A percentile compares a stretch with the other conserved stretches of the same genome.
These are phyloP conservation scores for Psittacula echo DNA, from an alignment of 2,797 vertebrate species.

Conservation along the genomic window DNA sequence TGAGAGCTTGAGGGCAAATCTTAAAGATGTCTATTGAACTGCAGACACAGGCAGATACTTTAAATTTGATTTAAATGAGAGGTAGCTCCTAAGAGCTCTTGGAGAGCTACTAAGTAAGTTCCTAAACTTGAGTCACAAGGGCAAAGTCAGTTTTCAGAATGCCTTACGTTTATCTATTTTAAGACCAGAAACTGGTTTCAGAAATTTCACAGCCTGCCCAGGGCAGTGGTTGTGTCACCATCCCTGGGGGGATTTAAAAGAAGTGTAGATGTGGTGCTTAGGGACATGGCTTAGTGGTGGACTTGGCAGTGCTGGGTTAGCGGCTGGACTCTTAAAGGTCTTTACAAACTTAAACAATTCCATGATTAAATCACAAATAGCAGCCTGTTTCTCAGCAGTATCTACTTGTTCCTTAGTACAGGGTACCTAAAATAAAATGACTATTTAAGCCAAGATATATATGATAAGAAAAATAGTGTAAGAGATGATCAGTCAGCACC, in stretches of 20 bases:
- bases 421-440: constrained; percentile 38
- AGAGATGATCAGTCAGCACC: constrained; percentile 19
- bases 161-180: neutral
- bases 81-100: neutral
- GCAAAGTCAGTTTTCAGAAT: neutral
- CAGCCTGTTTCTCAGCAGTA: constrained; percentile 1
- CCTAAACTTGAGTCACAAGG: neutral
- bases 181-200: neutral
- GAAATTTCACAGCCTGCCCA: neutral
- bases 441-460: neutral
- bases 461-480: neutral
- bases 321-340: neutral
- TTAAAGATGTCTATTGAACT: neutral
- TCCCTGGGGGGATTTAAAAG: neutral
- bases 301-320: neutral
- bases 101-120: neutral
- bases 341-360: neutral
- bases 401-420: neutral
- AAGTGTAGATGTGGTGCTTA: neutral
- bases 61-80: neutral
- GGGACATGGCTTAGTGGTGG: neutral
- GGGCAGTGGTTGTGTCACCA: neutral
- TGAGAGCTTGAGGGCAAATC: neutral
- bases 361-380: constrained; percentile 6
- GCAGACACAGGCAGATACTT: neutral